These are phyloP conservation scores for Polia nebulosa DNA, from an alignment of 2,888 invertebrate species.

Conservation along the genomic window DNA sequence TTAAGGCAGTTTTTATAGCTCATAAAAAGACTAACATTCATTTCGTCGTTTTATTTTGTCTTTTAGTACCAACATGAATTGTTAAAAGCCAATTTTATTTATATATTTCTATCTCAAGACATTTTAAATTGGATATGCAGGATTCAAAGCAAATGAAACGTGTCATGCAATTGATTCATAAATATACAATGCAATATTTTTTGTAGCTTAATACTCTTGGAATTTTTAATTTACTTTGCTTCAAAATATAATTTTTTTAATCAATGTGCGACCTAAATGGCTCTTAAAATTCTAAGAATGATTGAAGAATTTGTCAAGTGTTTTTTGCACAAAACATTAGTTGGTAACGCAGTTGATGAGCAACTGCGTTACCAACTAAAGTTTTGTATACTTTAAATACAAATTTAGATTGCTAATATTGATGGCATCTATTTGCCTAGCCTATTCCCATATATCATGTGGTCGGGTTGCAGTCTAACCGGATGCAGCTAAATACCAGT, in stretches of 20 bases:
- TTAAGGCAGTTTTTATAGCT: slow-evolving; percentile 51
- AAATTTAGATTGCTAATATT: too few relatives aligned
- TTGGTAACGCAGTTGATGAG: too few relatives aligned
- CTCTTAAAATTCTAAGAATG: slow-evolving; percentile 28
- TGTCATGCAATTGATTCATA: slow-evolving; percentile 1
- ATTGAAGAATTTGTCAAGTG: not conserved
- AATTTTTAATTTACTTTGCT: slow-evolving; percentile 3
- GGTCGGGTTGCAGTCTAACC: too few relatives aligned
- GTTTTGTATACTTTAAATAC: too few relatives aligned
- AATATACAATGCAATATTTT: slow-evolving; percentile 26
- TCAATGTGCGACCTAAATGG: not conserved
- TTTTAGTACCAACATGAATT: slow-evolving; percentile 8
- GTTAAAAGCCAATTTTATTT: slow-evolving; percentile 8
- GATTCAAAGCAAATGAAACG: slow-evolving; percentile 4
- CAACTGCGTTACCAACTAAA: not conserved
- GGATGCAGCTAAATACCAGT: too few relatives aligned
- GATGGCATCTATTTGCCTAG: too few relatives aligned
- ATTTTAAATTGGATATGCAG: slow-evolving; percentile 7
- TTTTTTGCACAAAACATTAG: slow-evolving; percentile 33
- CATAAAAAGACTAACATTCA: slow-evolving; percentile 51
- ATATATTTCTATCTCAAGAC: slow-evolving; percentile 7
- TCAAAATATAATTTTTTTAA: not conserved
- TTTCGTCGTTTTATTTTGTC: slow-evolving; percentile 27
- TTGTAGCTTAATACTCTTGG: slow-evolving; percentile 1
- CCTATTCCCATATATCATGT: too few relatives aligned